phyloP scores from a whole-genome alignment of 2,113 vertebrate genomes.

The Morone chrysops region DNA sequence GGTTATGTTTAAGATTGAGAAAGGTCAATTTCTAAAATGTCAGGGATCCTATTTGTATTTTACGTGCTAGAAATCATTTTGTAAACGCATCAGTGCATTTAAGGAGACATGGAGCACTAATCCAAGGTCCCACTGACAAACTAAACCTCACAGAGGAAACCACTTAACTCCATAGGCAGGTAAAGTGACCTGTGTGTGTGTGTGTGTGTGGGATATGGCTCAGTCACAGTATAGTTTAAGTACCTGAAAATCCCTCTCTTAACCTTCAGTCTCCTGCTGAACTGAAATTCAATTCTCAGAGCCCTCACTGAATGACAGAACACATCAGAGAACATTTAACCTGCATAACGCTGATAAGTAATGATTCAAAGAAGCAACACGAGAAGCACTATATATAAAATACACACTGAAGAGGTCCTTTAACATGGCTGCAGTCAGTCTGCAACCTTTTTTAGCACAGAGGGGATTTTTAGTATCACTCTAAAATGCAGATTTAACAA shows the following conservation, averaged over 20 bases:
- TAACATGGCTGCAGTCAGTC: no score
- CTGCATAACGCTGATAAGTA: no score
- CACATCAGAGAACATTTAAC: neutral
- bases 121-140: constrained; percentile 13
- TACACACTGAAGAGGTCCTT: no score
- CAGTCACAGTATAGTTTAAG: constrained; percentile 28
- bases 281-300: constrained; percentile 30
- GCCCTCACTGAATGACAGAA: neutral
- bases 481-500: no score
- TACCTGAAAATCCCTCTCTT: constrained; percentile 43
- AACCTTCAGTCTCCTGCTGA: constrained; percentile 24
- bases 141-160: constrained; percentile 35
- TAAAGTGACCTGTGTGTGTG: constrained; percentile 37
- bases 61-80: neutral
- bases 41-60: neutral
- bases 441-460: no score
- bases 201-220: constrained; percentile 19
- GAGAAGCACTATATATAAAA: no score
- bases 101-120: constrained; percentile 18
- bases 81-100: neutral
- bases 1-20: neutral
- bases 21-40: neutral
- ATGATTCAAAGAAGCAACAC: no score
- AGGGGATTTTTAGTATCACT: no score
- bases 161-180: constrained; percentile 42